Evolutionary conservation across 2,113 vertebrate genomes (phyloP), one percentile per base, ranked within the genome.

Genomic region (Pachypanchax playfairii): DNA sequence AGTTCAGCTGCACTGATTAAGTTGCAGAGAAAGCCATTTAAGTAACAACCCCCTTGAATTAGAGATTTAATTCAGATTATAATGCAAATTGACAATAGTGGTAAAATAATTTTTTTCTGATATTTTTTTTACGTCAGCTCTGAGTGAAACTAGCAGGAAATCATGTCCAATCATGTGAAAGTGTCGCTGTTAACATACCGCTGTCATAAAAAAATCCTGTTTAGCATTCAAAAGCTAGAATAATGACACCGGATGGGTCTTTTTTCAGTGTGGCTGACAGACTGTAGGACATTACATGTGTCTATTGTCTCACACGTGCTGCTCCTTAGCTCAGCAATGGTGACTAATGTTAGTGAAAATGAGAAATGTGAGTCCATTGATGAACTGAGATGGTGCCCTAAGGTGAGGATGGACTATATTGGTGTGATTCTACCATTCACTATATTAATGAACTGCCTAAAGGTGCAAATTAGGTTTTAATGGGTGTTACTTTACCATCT

Each of bases 381-480:
- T 50, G 90, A 90, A 92, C 86, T 83, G 90, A 85, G 91, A 89
- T 78, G 71, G 83, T 78, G 93, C 93, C 93, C 87, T 60, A 90
- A 91, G 91, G 95, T 95, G 93, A 93, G 90, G 87, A 85, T 87
- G 75, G 86, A 76, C 84, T 80, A 90, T 94, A 94, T 93, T 91
- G 85, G 92, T 43, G 28, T 86, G 89, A 88, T 92, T 94, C 88
- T 89, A 86, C 93, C 87, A 90, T 91, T 91, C 84, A 86, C 90
- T 93, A 93, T 93, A 95, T 94, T 98, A 98, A 98, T 97, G 95
- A 98, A 96, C 91, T 94, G 95, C 96, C 95, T 95, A 89, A 83
- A 94, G 94, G 94, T 98, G 96, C 93, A 95, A 98, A 98, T 96
- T 92, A 93, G 88, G 83, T 94, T 94, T 94, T 98, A 97, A 98